Conservation (phyloP, 2,113 vertebrate genomes). For the Rhegmatorhina hoffmannsi region DNA sequence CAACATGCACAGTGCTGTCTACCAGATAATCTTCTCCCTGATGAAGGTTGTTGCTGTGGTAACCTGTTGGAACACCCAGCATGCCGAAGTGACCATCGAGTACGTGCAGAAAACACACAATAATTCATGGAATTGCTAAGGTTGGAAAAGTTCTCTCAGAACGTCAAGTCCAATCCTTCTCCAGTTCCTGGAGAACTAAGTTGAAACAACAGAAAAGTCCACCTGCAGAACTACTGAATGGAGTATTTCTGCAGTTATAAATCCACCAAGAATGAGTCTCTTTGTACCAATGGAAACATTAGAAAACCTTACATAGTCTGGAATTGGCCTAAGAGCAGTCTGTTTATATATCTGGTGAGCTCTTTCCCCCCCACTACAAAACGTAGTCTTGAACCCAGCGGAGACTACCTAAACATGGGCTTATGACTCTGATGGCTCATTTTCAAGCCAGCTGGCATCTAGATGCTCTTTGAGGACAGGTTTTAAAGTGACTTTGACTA, state of each 20-base stretch:
- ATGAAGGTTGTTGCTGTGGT: conserved; percentile 21
- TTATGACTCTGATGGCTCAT: background rate
- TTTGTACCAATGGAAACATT: background rate
- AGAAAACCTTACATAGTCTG: background rate
- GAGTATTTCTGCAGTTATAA: background rate
- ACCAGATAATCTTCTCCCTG: background rate
- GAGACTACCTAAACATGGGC: background rate
- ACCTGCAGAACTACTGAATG: background rate
- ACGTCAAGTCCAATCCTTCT: background rate
- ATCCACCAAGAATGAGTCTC: background rate
- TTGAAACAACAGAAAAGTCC: background rate
- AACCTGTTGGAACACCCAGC: conserved; percentile 11
- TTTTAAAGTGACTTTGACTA: background rate
- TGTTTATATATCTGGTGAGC: background rate
- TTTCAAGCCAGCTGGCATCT: background rate
- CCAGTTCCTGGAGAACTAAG: background rate
- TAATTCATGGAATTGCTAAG: background rate
- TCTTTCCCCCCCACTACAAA: background rate
- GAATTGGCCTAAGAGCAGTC: rapidly evolving
- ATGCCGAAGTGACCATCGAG: background rate
- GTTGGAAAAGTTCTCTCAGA: background rate
- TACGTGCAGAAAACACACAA: background rate
- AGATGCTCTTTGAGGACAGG: background rate
- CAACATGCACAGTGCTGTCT: background rate
- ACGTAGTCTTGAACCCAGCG: background rate